Conservation (phyloP, 2,797 vertebrate species). For the Bradypus variegatus region DNA sequence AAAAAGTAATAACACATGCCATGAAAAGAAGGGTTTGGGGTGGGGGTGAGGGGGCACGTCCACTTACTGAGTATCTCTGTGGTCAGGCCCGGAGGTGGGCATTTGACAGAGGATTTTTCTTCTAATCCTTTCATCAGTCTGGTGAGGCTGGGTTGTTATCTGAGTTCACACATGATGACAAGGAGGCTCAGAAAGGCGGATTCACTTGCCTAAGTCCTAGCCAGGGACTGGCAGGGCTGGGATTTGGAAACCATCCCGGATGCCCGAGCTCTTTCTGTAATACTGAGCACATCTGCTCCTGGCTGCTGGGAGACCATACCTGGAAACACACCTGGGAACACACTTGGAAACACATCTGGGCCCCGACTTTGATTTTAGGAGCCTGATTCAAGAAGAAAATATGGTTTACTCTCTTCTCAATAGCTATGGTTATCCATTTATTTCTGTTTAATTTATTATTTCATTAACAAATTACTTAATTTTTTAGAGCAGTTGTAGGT, state of each 20-base stretch:
- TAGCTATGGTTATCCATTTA: too few relatives aligned
- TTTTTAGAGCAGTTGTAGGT: too few relatives aligned
- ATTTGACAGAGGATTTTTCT: not conserved
- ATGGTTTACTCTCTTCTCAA: not conserved
- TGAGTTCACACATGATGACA: not conserved
- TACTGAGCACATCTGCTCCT: not conserved
- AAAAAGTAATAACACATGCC: not conserved
- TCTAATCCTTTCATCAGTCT: not conserved
- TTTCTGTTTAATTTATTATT: too few relatives aligned
- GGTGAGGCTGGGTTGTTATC: too few relatives aligned
- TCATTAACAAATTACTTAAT: too few relatives aligned
- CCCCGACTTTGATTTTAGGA: accelerated
- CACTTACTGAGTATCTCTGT: not conserved
- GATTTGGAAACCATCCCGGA: not conserved
- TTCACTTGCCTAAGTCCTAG: not conserved
- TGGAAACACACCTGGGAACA: not conserved
- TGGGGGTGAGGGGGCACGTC: not conserved
- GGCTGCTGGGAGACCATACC: not conserved
- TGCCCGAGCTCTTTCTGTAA: not conserved
- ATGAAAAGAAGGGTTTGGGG: not conserved
- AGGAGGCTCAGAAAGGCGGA: not conserved
- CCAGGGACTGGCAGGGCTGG: not conserved
- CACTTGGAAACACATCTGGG: not conserved
- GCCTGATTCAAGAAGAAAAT: not conserved
- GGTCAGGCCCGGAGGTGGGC: not conserved